A percentile compares a stretch with the other conserved stretches of the same genome.
Conservation (phyloP, 2,888 invertebrate species). For the Dysmachus trigonus region DNA sequence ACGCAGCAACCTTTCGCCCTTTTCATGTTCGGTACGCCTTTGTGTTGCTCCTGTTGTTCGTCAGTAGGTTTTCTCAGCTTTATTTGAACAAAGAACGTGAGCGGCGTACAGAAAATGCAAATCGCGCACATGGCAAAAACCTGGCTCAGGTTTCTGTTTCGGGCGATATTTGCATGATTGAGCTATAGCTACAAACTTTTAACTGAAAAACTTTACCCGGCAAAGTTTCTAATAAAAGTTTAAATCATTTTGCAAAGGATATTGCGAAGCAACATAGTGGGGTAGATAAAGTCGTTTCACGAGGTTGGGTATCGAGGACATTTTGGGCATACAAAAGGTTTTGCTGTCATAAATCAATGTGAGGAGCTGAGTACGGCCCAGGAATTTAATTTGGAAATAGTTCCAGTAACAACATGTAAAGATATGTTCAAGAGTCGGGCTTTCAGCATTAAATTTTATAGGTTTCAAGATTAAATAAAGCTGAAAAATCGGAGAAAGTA, state of each 20-base stretch:
- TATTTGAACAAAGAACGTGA: conserved; percentile 13
- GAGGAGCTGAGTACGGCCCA: background rate
- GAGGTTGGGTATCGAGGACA: background rate
- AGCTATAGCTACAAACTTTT: conserved; percentile 35
- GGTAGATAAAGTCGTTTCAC: background rate
- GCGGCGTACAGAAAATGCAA: conserved; percentile 25
- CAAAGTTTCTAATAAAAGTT: conserved; percentile 25
- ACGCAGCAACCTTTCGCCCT: background rate
- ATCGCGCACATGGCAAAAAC: conserved; percentile 24
- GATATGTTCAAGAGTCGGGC: background rate
- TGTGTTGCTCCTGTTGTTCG: background rate
- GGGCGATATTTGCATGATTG: conserved; percentile 24
- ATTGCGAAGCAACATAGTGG: background rate
- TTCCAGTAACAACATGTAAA: background rate
- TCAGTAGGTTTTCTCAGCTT: background rate
- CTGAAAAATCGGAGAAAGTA: too few relatives aligned
- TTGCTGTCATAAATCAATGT: conserved; percentile 17
- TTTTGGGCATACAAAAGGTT: background rate
- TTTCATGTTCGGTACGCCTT: background rate
- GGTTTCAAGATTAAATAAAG: too few relatives aligned
- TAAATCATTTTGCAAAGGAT: conserved; percentile 9
- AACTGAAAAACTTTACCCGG: conserved; percentile 28
- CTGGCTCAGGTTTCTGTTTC: background rate
- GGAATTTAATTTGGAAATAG: conserved; percentile 10
- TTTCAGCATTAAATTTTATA: background rate